Percentiles rank a stretch among this genome's conserved stretches.
Evolutionary conservation across 2,888 invertebrate genomes (phyloP).

Genomic region (Ametastegia equiseti): DNA sequence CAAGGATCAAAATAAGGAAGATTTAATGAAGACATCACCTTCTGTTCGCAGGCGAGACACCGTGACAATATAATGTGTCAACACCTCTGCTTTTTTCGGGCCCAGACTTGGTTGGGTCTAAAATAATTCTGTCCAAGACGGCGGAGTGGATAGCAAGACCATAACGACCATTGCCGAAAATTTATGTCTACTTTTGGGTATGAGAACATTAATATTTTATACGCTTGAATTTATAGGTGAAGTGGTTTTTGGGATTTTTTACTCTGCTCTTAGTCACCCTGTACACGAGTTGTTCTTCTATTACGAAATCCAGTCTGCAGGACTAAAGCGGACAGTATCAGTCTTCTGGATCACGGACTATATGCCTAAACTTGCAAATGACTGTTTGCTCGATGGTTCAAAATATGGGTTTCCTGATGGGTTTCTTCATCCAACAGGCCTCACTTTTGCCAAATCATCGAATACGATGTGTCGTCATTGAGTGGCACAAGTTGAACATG

Average conservation of each 20-base stretch:
- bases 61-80: conserved; percentile 57
- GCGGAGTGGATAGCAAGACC: conserved; percentile 51
- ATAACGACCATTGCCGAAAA: conserved; percentile 56
- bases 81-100: conserved; percentile 49
- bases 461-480: no score
- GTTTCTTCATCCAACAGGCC: no score
- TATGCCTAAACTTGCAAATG: no score
- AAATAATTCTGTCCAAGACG: conserved; percentile 40
- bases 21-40: background rate
- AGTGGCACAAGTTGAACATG: no score
- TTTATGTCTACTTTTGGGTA: conserved; percentile 57
- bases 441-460: no score
- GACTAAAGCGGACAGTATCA: no score
- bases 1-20: background rate
- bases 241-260: background rate
- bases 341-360: no score
- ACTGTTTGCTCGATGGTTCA: no score
- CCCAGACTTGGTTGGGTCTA: background rate
- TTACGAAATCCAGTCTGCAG: no score
- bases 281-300: no score
- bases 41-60: background rate
- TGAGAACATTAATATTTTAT: conserved; percentile 63
- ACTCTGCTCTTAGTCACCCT: background rate
- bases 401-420: no score
- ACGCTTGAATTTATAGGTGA: conserved; percentile 58